Evolutionary conservation across 1,140 invertebrate genomes (phyloP), one percentile per base, ranked within the genome.

Genomic region (Zaprionus lachaisei): DNA sequence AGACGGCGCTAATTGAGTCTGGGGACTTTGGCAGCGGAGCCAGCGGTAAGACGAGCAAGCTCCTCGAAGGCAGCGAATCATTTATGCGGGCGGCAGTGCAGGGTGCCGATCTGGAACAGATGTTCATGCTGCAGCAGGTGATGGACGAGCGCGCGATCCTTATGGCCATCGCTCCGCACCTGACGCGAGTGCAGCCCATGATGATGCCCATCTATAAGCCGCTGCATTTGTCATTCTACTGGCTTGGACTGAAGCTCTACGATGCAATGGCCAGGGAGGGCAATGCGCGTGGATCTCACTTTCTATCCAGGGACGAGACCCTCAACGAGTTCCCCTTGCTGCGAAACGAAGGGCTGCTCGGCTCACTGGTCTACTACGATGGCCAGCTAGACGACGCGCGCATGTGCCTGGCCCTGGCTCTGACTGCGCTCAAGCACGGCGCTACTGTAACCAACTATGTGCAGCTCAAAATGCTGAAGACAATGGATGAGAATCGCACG

Each of bases 161-260:
- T 76, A 37, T 90, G 11, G 51, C 60, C 15, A 82, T 80, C n/a
- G 85, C 85, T 1, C 85, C 85, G 0, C 85, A 89, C 38, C 12
- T 89, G 57, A 80, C 72, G 31, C 81, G 85, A 0, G 67, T 85
- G n/a, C 79, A 90, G n/a, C 85, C 85, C 4, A 89, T 89, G 85
- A 17, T 90, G 26, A 84, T 89, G 49, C 85, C 85, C 41, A 56
- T 80, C 1, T 89, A 89, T 20, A 89, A 62, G 57, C 41, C 58
- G 4, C 11, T 84, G 1, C 34, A 57, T 0, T 14, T 80, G 67
- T 85, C 86, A 0, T 24, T 65, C 5, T 72, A 75, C 11, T 89
- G 85, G 85, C 37, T 89, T 49, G 79, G 72, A 3, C 64, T 81
- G 2, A 89, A 89, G 70, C 44, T 82, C 1, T 89, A 90, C 55